A percentile compares a stretch with the other conserved stretches of the same genome.
These are phyloP conservation scores for Rachycentron canadum DNA, from an alignment of 2,797 vertebrate species.

Conservation along the genomic window DNA sequence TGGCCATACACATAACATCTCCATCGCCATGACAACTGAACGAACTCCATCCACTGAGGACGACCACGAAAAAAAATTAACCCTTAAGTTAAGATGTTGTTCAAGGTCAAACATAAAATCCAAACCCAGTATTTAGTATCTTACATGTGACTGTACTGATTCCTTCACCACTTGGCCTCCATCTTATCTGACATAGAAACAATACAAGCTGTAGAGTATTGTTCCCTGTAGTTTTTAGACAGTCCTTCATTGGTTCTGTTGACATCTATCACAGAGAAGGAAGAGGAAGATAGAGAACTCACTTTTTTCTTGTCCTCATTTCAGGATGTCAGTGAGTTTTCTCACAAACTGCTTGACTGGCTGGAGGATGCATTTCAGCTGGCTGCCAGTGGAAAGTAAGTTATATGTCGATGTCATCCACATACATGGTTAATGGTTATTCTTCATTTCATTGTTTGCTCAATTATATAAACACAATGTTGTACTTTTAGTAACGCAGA, in stretches of 20 bases:
- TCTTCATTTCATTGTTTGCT: background rate
- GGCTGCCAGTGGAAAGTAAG: slow-evolving; percentile 91
- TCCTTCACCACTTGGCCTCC: background rate
- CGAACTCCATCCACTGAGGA: background rate
- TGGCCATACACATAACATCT: too few species aligned
- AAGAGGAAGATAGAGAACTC: background rate
- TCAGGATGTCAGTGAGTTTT: slow-evolving; percentile 99
- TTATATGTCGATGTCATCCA: slow-evolving; percentile 27
- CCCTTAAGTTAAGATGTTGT: too few species aligned
- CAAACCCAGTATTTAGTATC: background rate
- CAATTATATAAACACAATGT: background rate
- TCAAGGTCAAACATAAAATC: background rate
- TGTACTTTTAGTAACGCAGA: slow-evolving; percentile 82
- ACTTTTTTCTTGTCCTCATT: slow-evolving; percentile 46
- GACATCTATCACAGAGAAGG: background rate
- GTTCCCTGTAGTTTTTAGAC: background rate
- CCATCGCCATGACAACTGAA: background rate
- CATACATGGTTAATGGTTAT: too few species aligned
- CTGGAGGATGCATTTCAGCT: slow-evolving; percentile 96
- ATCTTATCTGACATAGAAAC: background rate
- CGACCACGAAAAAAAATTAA: too few species aligned
- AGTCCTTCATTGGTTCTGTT: background rate
- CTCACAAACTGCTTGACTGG: slow-evolving; percentile 98
- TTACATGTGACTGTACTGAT: background rate
- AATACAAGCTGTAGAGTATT: background rate